Base-by-base conservation (phyloP, 1,140 invertebrate species). In the Sarcophaga bullata region DNA sequence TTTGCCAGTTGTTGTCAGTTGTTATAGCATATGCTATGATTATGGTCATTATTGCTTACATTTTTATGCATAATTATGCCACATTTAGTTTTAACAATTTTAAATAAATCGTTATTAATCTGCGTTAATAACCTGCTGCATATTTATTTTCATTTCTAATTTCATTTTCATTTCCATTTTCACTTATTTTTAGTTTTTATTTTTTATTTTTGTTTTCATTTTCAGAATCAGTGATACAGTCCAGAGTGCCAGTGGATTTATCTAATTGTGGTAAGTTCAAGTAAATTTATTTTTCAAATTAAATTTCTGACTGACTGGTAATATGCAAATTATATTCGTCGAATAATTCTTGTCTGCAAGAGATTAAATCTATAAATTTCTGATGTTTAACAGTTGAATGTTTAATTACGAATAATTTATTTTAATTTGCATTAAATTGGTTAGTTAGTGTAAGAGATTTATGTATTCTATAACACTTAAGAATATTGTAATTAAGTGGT, bases 281-380 rank as follows among this genome's bases (percentile, higher is more conserved):
- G n/a, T 68, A 58, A 68, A 68, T 68, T 68, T 68, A 68, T 19
- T 25, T 19, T n/a, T n/a, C n/a, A n/a, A n/a, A n/a, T n/a, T 37
- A 37, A 37, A 37, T 37, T 37, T 37, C 25, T 37, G 4, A 37
- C 25, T 37, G 25, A 37, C 25, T 37, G 25, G 25, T 58, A 58
- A 58, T 15, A n/a, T 58, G 54, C 54, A 58, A 58, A 58, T 58
- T 58, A n/a, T 58, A 58, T 13, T 58, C 54, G 54, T n/a, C 15
- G 15, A 58, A 58, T 58, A 58, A 13, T 0, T 58, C 52, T 58
- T 58, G 54, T 58, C 54, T 58, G 13, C 6, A 2, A 58, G 54
- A n/a, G 54, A 58, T 58, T 15, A 58, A 58, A 58, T 58, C n/a
- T 58, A 58, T 58, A 8, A 15, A 15, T 58, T 58, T 15, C n/a